Evolutionary conservation across 2,797 vertebrate genomes (phyloP), one percentile per base, ranked within the genome.

Genomic region (Arrhamphus sclerolepis): DNA sequence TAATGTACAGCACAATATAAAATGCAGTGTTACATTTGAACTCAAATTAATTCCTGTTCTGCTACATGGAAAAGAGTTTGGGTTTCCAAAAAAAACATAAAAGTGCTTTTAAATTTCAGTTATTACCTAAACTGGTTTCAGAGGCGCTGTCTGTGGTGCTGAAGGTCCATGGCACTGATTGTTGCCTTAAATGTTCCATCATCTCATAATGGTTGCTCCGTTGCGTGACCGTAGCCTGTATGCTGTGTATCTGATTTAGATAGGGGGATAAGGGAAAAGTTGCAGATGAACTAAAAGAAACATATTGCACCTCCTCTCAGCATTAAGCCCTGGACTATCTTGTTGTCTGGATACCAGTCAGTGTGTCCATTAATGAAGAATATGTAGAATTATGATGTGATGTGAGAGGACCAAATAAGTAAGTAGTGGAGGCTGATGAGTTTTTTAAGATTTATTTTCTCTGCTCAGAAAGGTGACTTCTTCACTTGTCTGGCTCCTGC

Each of bases 401-500:
- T 1, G n/a, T 62, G 61, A 17, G 20, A 55, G 38, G 22, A 26
- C 42, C 29, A 73, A 66, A 72, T 29, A 18, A 53, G 24, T 40
- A 46, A 38, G 17, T 17, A 38, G 26, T 43, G 6, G 22, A 39
- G 51, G 46, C 46, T 59, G 62, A n/a, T n/a, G n/a, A n/a, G n/a
- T n/a, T 17, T 56, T 72, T 60, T 63, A 31, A 52, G 22, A 13
- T 3, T 70, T 72, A 65, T 50, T 24, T 24, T 22, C 26, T n/a
- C n/a, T n/a, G 9, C 47, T 53, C 9, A 19, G 26, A 56, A 48
- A 56, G 46, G 60, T 52, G 26, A 56, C 16, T 62, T 46, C 61
- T 60, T 26, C 26, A 41, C 59, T 68, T 22, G 28, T 70, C 29
- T 10, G 1, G 61, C 41, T 67, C 72, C 59, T 53, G 70, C 67